phyloP scores from a whole-genome alignment of 1,140 invertebrate species.

The Anastrepha ludens region DNA sequence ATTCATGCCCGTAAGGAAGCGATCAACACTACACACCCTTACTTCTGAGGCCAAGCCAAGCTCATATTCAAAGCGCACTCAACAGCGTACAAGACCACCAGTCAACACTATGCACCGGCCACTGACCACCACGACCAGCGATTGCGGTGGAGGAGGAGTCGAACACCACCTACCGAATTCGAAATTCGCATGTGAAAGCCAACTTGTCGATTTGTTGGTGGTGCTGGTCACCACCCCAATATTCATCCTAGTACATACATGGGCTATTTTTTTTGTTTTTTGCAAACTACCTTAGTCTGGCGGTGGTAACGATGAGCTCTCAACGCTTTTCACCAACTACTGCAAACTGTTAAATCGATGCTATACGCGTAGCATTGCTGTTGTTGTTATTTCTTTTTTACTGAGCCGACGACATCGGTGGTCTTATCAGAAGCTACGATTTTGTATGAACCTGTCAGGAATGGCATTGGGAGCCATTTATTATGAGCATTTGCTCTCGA shows the following conservation, averaged over 20 bases:
- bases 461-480: conserved; percentile 62
- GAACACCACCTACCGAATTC: conserved; percentile 47
- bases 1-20: conserved; percentile 31
- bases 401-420: conserved; percentile 61
- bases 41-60: neutral
- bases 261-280: neutral
- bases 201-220: conserved; percentile 31
- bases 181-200: conserved; percentile 11
- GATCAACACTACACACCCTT: conserved; percentile 41
- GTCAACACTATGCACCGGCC: neutral
- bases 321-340: conserved; percentile 55
- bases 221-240: conserved; percentile 29
- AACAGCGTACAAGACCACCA: neutral
- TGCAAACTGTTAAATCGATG: conserved; percentile 9
- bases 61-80: neutral
- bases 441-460: conserved; percentile 69
- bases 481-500: conserved; percentile 63
- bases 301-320: conserved; percentile 46
- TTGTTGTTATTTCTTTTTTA: neutral
- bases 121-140: conserved; percentile 10
- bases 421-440: conserved; percentile 71
- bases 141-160: neutral
- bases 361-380: neutral
- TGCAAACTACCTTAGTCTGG: neutral
- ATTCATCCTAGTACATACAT: neutral